Evolutionary conservation across 1,140 invertebrate genomes (phyloP).

Genomic region (Sycophila sp.): DNA sequence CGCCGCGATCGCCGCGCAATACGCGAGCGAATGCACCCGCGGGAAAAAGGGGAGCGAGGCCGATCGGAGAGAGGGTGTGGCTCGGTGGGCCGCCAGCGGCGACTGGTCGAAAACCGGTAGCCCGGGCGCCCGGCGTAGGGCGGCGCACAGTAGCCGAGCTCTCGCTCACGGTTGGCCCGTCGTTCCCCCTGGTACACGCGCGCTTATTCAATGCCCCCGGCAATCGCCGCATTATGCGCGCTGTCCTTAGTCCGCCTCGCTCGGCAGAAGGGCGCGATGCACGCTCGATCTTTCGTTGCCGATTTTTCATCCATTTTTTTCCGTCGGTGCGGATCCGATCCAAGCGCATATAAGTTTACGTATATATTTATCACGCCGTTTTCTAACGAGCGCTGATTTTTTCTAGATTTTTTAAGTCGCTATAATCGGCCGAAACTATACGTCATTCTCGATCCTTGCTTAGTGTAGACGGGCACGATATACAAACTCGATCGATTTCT

Average conservation of each 20-base stretch:
- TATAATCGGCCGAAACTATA: no score
- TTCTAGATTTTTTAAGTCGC: no score
- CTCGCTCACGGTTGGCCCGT: conserved; percentile 38
- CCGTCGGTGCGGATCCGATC: no score
- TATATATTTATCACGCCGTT: no score
- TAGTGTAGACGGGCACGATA: no score
- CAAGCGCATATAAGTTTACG: no score
- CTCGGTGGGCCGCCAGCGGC: conserved; percentile 45
- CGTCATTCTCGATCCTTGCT: no score
- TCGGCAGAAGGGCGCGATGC: no score
- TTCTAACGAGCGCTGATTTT: no score
- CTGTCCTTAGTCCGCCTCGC: not conserved
- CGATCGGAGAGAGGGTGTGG: conserved; percentile 60
- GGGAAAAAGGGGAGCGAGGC: conserved; percentile 39
- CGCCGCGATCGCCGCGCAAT: not conserved
- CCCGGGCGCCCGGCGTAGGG: conserved; percentile 55
- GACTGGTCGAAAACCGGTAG: conserved; percentile 63
- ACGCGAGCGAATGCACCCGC: not conserved
- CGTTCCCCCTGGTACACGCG: not conserved
- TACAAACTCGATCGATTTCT: no score
- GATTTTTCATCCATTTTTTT: not conserved
- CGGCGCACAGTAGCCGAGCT: conserved; percentile 61
- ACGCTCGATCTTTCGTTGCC: not conserved
- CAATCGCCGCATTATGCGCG: not conserved
- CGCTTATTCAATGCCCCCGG: not conserved